Evolutionary conservation across 2,113 vertebrate species (phyloP), one percentile per base, ranked within the genome.

Genomic region (Arenaria interpres): DNA sequence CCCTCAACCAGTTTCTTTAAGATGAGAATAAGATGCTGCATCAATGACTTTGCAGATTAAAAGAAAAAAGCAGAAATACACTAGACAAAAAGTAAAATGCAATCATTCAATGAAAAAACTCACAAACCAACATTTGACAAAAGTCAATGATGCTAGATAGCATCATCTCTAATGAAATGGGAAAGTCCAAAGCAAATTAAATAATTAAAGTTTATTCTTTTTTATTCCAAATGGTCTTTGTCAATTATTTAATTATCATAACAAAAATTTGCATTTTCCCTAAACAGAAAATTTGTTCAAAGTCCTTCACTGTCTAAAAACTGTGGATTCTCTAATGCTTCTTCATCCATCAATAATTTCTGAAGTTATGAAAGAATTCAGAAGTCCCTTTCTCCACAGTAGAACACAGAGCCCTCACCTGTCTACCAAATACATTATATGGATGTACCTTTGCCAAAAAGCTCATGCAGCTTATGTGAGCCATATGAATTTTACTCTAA

Each of bases 401-500:
- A 88, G 22, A 41, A 32, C 20, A 50, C 13, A 74, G 23, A 89
- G 27, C 16, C 11, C 64, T 88, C n/a, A 41, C 4, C 11, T 43
- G 16, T 48, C 37, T 59, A 6, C 45, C 43, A 51, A 64, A 68
- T 5, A 20, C 2, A 11, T 50, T 48, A 48, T 13, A 25, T 17
- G 37, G 62, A 60, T 28, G 32, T 3, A 78, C 2, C 23, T 48
- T 41, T 18, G 17, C 10, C 33, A 74, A 81, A 50, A 85, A 67
- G 12, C 59, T 90, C 15, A 33, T 48, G 35, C 21, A 45, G 21
- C 3, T 87, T 60, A 56, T 6, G 2, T 5, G 35, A 96, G 74
- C 46, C 69, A 83, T 86, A 86, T 85, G 43, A 95, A 94, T 97
- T 97, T 89, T 97, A 67, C 78, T 90, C 88, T 35, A 62, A 53